Evolutionary conservation across 2,113 vertebrate genomes (phyloP), one percentile per base, ranked within the genome.

Genomic region (Lonchura striata): DNA sequence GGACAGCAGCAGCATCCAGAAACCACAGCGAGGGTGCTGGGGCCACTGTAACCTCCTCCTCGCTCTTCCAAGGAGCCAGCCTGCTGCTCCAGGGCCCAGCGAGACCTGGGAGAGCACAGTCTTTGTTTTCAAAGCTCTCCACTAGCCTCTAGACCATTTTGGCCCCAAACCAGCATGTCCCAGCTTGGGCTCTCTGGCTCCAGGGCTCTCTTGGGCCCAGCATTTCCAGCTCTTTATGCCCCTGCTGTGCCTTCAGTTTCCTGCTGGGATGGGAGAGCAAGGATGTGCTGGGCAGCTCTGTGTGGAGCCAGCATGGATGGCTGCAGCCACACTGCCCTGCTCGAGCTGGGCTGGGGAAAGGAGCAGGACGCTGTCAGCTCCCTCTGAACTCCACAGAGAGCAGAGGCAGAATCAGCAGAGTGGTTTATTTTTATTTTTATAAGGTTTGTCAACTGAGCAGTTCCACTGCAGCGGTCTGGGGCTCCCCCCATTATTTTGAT

Each of bases 281-380:
- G 33, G 63, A 9, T 0, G 0, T 16, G 7, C 4, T 1, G 2
- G 85, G 49, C 15, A 2, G 54, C 3, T 5, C 11, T 2, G 11
- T 6, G 37, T 8, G 25, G 16, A 10, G 7, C n/a, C 57, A 46
- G 75, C 56, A 6, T 2, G 2, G 41, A 6, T 0, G 15, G 70
- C 14, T 2, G 21, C 41, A 23, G 56, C 37, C 6, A 3, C 8
- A 2, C 17, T 10, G 9, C 41, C 31, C 84, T 11, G 2, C 47
- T 15, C 1, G 0, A 9, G 31, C 9, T 37, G 19, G 35, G 2
- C 2, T 33, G 63, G 10, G 11, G 60, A 15, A 46, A 61, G 71
- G 46, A 74, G 78, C n/a, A 66, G 46, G 49, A 37, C 0, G 1
- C 71, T 18, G 24, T 1, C 74, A 6, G 3, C 79, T 54, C 70